phyloP scores from a whole-genome alignment of 1,140 invertebrate species.

The Calliphora vicina region DNA sequence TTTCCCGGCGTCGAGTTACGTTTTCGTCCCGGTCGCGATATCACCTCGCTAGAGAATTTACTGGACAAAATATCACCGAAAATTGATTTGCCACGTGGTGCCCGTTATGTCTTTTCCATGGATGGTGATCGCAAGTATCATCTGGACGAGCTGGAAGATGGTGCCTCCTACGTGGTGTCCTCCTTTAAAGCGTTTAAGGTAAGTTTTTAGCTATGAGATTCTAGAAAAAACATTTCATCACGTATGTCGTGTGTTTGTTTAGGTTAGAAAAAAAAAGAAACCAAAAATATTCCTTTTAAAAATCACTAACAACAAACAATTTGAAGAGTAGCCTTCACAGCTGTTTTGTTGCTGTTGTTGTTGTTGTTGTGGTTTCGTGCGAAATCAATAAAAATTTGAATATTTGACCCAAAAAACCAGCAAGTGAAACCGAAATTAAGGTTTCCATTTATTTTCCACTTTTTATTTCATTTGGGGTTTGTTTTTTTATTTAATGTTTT shows the following conservation, averaged over 20 bases:
- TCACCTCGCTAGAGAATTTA: conserved; percentile 85
- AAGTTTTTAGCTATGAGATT: conserved; percentile 53
- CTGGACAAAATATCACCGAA: conserved; percentile 84
- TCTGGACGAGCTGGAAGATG: conserved; percentile 87
- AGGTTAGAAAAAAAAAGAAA: not conserved
- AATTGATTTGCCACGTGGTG: conserved; percentile 83
- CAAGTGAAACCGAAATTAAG: conserved; percentile 27
- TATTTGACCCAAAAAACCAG: conserved; percentile 26
- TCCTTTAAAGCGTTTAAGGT: conserved; percentile 93
- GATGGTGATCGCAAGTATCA: conserved; percentile 84
- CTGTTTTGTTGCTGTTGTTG: not conserved
- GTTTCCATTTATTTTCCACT: not conserved
- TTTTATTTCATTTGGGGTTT: not conserved
- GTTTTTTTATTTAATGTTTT: too few relatives aligned
- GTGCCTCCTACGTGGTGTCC: conserved; percentile 89
- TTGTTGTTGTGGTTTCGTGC: conserved; percentile 20
- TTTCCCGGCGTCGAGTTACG: conserved; percentile 88
- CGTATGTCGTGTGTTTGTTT: not conserved
- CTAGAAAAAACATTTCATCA: not conserved
- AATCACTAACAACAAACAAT: too few relatives aligned
- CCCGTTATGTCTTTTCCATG: conserved; percentile 88
- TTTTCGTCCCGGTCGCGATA: conserved; percentile 86
- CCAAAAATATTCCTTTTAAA: not conserved
- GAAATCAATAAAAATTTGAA: conserved; percentile 35
- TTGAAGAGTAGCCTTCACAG: not conserved